Conservation (phyloP, 2,113 vertebrate species). For the Myotis brandtii region DNA sequence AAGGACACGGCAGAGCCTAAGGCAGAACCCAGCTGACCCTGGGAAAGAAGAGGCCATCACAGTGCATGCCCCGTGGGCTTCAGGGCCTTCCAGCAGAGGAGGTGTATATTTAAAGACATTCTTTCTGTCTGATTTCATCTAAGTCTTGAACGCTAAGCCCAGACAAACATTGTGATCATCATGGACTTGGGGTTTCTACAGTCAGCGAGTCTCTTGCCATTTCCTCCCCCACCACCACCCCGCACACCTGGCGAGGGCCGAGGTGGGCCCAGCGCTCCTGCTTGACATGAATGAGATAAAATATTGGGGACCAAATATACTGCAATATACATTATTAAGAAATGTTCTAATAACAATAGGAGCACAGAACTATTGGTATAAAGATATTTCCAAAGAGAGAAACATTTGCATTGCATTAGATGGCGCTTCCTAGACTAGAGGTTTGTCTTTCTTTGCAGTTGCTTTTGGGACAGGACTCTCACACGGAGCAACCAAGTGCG, state of each 20-base stretch:
- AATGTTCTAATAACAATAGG: conserved; percentile 77
- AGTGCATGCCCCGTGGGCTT: accelerated
- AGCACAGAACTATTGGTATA: conserved; percentile 65
- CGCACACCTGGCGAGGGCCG: neutral
- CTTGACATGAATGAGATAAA: neutral
- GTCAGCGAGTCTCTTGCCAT: neutral
- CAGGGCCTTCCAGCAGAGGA: neutral
- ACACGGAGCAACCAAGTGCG: neutral
- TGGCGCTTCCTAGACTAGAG: conserved; percentile 70
- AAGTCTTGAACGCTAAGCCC: neutral
- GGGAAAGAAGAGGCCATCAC: neutral
- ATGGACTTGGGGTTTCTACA: neutral
- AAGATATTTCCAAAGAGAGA: conserved; percentile 68
- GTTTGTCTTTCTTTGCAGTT: conserved; percentile 40
- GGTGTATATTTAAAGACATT: conserved; percentile 1
- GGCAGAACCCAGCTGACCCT: conserved; percentile 9
- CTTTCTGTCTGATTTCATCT: conserved; percentile 9
- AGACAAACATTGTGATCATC: neutral
- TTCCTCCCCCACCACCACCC: neutral
- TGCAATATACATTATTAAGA: conserved; percentile 52
- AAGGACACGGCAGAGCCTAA: neutral
- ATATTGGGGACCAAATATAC: neutral
- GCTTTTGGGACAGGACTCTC: neutral
- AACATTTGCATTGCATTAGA: conserved; percentile 74
- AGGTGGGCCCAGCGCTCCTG: neutral